A percentile compares a stretch with the other conserved stretches of the same genome.
These are phyloP conservation scores for Apaloderma vittatum DNA, from an alignment of 2,113 vertebrate genomes.

Conservation along the genomic window DNA sequence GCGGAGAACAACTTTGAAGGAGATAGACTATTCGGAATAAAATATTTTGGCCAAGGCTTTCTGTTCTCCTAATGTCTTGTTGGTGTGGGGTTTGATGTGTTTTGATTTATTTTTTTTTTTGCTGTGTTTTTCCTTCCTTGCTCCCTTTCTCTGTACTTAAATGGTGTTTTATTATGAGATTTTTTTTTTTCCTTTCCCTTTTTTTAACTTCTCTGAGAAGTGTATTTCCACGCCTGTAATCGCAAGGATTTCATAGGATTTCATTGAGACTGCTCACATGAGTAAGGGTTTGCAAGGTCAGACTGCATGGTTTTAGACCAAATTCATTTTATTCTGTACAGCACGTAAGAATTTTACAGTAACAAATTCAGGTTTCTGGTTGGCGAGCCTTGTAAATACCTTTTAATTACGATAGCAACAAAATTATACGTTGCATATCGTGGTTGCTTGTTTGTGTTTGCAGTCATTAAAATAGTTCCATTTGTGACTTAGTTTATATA, in stretches of 20 bases:
- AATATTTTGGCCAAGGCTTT: not conserved
- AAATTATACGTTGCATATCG: not conserved
- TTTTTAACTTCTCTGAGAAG: not conserved
- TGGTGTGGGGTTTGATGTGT: not conserved
- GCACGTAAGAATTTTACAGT: not conserved
- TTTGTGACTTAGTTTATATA: no score
- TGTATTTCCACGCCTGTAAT: not conserved
- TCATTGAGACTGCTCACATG: not conserved
- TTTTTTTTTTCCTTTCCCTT: not conserved
- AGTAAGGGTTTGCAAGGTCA: not conserved
- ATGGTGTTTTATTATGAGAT: fast-evolving
- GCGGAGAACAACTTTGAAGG: not conserved
- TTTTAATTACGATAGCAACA: not conserved
- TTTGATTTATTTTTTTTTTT: not conserved
- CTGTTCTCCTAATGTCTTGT: not conserved
- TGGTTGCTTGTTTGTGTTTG: not conserved
- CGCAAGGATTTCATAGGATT: conserved; percentile 18
- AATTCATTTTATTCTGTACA: not conserved
- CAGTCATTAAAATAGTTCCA: no score
- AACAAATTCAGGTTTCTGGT: not conserved
- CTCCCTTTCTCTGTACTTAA: not conserved
- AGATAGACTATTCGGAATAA: not conserved
- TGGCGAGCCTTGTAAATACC: not conserved
- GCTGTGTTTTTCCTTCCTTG: fast-evolving
- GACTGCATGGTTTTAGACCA: not conserved